Evolutionary conservation across 2,797 vertebrate species (phyloP).

Genomic region (Hipposideros larvatus): DNA sequence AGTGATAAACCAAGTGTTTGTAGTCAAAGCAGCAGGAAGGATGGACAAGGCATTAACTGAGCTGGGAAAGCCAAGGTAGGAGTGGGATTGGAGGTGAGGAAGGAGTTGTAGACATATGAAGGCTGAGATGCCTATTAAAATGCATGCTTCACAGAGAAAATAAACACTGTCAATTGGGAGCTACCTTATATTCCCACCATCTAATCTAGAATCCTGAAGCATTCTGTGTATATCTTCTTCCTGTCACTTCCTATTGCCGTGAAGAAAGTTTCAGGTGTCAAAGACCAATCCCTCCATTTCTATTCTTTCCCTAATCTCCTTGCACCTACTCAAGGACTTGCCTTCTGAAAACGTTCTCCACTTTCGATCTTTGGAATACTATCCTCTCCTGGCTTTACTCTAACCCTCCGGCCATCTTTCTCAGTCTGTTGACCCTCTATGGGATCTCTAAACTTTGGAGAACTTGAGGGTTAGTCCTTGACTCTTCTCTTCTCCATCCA

Average conservation of each 20-base stretch:
- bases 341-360: background rate
- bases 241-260: background rate
- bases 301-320: background rate
- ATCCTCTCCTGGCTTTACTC: background rate
- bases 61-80: background rate
- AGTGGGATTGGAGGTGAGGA: background rate
- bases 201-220: background rate
- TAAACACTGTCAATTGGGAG: background rate
- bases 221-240: background rate
- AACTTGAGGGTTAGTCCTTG: background rate
- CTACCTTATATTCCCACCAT: background rate
- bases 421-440: background rate
- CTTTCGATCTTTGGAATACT: background rate
- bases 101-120: background rate
- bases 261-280: background rate
- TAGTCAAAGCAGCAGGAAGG: background rate
- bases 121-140: background rate
- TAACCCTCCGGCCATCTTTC: background rate
- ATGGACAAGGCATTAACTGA: background rate
- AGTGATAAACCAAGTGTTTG: background rate
- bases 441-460: background rate
- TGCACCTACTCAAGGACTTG: background rate
- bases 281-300: background rate
- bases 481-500: background rate
- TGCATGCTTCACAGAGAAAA: background rate